Percentiles rank a stretch among this genome's conserved stretches.
Evolutionary conservation across 2,797 vertebrate genomes (phyloP).

Genomic region (Psittacula echo): DNA sequence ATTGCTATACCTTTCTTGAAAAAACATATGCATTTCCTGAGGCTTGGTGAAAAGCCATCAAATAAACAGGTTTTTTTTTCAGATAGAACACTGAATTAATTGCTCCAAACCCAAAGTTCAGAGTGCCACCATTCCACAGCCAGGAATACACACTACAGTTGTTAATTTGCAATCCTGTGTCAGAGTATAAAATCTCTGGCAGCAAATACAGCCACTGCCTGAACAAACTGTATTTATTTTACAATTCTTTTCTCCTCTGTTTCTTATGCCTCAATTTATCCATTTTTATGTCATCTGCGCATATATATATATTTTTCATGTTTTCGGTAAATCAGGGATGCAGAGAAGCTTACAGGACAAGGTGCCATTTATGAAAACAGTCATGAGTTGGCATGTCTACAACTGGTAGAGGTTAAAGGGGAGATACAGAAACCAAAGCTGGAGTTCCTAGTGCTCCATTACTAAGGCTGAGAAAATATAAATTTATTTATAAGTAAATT

Average conservation of each 20-base stretch:
- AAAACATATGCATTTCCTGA: not conserved
- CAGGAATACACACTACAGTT: not conserved
- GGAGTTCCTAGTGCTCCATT: not conserved
- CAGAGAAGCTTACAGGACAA: not conserved
- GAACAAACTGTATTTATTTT: not conserved
- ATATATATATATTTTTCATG: rapidly evolving
- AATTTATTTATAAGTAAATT: conserved; percentile 51
- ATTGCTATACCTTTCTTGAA: not conserved
- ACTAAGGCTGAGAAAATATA: not conserved
- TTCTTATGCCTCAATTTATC: not conserved
- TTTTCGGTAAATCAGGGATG: not conserved
- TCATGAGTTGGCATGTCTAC: not conserved
- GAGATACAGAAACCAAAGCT: not conserved
- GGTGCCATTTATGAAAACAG: not conserved
- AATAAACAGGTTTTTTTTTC: not conserved
- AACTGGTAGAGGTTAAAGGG: not conserved
- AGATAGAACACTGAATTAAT: not conserved
- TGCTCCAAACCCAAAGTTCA: not conserved
- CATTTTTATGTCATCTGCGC: not conserved
- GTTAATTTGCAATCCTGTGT: not conserved
- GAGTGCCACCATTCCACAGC: not conserved
- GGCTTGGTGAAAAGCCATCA: not conserved
- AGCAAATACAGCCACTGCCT: not conserved
- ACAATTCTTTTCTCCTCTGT: not conserved
- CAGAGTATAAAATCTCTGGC: not conserved